Evolutionary conservation across 2,888 invertebrate species (phyloP), one percentile per base, ranked within the genome.

Genomic region (Erynnis tages): DNA sequence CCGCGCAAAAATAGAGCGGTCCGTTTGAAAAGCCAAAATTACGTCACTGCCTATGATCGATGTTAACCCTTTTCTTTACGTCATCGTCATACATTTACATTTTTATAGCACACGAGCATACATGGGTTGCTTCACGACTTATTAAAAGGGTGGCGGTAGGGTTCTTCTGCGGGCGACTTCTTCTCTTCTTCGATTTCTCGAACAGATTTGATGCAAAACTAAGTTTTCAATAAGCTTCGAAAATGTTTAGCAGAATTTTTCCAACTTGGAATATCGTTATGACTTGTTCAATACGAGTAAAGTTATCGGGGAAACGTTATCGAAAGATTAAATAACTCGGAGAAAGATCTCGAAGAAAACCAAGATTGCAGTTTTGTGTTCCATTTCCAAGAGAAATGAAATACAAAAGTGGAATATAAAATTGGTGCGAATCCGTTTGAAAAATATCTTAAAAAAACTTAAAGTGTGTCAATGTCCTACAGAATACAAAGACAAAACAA

Each of bases 1-100:
- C 23, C 30, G 23, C 11, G 30, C 40, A 40, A 48, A 40, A 48
- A 48, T 38, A 48, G 23, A 21, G 23, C 29, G 4, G 48, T 16
- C 10, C 47, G 38, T 30, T 16, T n/a, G 10, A 37, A 19, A 37
- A 19, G 19, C 32, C 32, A 10, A 40, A 21, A 48, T 40, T 48
- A 48, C 23, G 45, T 32, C 30, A 4, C n/a, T n/a, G n/a, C n/a
- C n/a, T n/a, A n/a, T n/a, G n/a, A 21, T 16, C n/a, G 4, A n/a
- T 10, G 23, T 21, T 45, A 37, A 30, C n/a, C 27, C 5, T 35
- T 10, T 32, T 14, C 6, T 30, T 32, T 25, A 45, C 23, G 25
- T 25, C 25, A 34, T n/a, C n/a, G n/a, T n/a, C n/a, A n/a, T n/a
- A n/a, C n/a, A n/a, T n/a, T n/a, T n/a, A n/a, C n/a, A n/a, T n/a